Evolutionary conservation across 2,797 vertebrate species (phyloP).

Genomic region (Petrocephalus sullivani): DNA sequence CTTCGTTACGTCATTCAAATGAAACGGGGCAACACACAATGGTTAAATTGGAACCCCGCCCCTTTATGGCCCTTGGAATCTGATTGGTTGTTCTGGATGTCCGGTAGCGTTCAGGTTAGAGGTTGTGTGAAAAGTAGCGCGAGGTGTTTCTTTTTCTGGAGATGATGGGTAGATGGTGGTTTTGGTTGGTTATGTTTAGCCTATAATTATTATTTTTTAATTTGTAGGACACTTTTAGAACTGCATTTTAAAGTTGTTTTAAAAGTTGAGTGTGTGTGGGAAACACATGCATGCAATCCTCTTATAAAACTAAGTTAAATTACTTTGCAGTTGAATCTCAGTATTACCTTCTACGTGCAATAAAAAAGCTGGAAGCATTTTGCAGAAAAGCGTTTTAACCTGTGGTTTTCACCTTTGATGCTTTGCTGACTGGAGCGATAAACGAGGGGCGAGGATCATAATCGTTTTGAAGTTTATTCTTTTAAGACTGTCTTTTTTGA

Average conservation of each 20-base stretch:
- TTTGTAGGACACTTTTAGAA: background rate
- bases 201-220: background rate
- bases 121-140: background rate
- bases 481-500: no score
- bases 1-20: constrained; percentile 10
- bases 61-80: background rate
- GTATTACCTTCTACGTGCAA: no score
- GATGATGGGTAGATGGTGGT: background rate
- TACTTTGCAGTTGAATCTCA: background rate
- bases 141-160: background rate
- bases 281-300: background rate
- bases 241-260: background rate
- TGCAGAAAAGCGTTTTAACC: background rate
- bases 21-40: background rate
- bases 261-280: background rate
- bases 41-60: background rate
- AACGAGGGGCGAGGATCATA: background rate
- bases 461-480: background rate
- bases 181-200: background rate
- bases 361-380: background rate
- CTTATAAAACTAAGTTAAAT: background rate
- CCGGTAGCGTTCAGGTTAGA: background rate
- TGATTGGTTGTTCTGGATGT: background rate
- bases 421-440: background rate
- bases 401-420: background rate